phyloP scores from a whole-genome alignment of 2,888 invertebrate genomes.

The Rhorus exstirpatorius region DNA sequence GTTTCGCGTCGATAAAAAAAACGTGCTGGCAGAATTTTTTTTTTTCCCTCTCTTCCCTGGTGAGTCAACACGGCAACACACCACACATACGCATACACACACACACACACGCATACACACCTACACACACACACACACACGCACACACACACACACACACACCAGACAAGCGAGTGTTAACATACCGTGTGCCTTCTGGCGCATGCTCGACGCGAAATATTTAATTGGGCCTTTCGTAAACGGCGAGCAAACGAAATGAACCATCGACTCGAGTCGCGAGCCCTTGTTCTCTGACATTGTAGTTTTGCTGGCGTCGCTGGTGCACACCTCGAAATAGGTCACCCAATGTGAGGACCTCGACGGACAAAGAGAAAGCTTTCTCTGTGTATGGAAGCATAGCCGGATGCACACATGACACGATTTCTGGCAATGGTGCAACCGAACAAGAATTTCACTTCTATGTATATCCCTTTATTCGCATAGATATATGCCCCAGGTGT shows the following conservation, averaged over 20 bases:
- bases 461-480: slow-evolving; percentile 35
- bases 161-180: slow-evolving; percentile 21
- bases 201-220: slow-evolving; percentile 69
- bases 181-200: slow-evolving; percentile 38
- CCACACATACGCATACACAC: too few species aligned
- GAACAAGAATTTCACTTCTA: slow-evolving; percentile 58
- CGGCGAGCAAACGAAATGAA: slow-evolving; percentile 68
- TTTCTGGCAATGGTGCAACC: slow-evolving; percentile 71
- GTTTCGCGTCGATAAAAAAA: slow-evolving; percentile 17
- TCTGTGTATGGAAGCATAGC: slow-evolving; percentile 38
- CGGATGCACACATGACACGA: slow-evolving; percentile 69
- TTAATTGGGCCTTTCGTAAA: slow-evolving; percentile 75
- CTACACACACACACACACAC: slow-evolving; percentile 14
- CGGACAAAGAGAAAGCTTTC: slow-evolving; percentile 73
- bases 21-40: slow-evolving; percentile 14
- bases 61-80: slow-evolving; percentile 39
- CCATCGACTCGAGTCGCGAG: slow-evolving; percentile 72
- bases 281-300: slow-evolving; percentile 75
- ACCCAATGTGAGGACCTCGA: slow-evolving; percentile 72
- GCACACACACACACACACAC: not conserved
- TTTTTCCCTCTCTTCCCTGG: slow-evolving; percentile 12
- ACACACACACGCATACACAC: too few species aligned
- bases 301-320: slow-evolving; percentile 41
- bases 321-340: slow-evolving; percentile 76
- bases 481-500: not conserved